Evolutionary conservation across 1,140 invertebrate species (phyloP), one percentile per base, ranked within the genome.

Genomic region (Belonocnema kinseyi): DNA sequence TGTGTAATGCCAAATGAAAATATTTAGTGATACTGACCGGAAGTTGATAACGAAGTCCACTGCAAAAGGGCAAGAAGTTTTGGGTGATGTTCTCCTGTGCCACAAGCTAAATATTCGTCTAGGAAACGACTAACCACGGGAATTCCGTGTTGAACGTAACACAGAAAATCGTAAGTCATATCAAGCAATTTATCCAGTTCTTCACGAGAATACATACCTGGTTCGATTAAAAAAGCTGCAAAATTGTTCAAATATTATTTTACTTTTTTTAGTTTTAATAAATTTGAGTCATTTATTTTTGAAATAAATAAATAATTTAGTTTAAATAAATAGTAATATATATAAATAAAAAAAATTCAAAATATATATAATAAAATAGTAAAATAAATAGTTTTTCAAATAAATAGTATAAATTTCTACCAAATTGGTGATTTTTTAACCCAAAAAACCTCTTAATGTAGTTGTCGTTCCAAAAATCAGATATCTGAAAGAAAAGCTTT

Each of bases 81-180:
- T 3, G 72, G 6, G 0, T 82, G 77, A 81, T 86, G 76, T 46
- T 91, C 87, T 40, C 85, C 87, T 11, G 78, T 85, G 77, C 86
- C 85, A 10, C 78, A 82, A 46, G 80, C 83, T 17, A 91, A 74
- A 78, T 88, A 92, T 66, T 91, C 87, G 50, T 87, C 74, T 6
- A 91, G 79, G 71, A 91, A 91, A 75, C 85, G 73, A 82, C 86
- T 85, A 0, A 91, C 82, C n/a, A 89, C 84, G 2, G 85, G 85
- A 76, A 92, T 88, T 21, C 89, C 90, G 74, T 91, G 87, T 70
- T 91, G 89, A 82, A 91, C 90, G 52, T 91, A 91, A 71, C 82
- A 80, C 76, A 82, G 90, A 81, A 91, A 90, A 61, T 85, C 80
- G 8, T 78, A 76, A 8, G 86, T 89, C 81, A 88, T 87, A 33